Evolutionary conservation across 2,797 vertebrate genomes (phyloP).

Genomic region (Chiroxiphia lanceolata): DNA sequence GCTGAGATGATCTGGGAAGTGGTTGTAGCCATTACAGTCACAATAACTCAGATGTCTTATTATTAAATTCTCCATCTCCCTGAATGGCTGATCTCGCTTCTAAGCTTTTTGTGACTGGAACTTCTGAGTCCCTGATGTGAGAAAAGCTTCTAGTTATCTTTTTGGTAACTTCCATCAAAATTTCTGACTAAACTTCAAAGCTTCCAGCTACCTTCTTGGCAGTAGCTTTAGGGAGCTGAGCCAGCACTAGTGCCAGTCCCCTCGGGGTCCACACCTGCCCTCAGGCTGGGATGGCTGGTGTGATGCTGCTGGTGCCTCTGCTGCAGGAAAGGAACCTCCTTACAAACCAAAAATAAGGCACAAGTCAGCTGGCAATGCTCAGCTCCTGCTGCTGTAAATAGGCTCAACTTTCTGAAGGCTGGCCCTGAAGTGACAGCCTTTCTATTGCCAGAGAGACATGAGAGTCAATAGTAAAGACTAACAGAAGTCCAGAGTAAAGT

Average conservation of each 20-base stretch:
- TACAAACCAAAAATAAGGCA: not conserved
- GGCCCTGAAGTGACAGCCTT: not conserved
- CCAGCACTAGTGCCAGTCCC: not conserved
- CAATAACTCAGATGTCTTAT: not conserved
- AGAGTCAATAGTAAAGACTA: not conserved
- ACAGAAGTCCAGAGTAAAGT: not conserved
- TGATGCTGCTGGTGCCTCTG: not conserved
- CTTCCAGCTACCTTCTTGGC: not conserved
- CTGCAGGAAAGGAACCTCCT: not conserved
- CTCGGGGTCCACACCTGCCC: not conserved
- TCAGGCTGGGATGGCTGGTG: not conserved
- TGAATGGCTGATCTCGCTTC: not conserved
- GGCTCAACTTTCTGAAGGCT: not conserved
- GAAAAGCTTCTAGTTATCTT: not conserved
- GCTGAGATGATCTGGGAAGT: not conserved
- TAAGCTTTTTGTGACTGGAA: not conserved
- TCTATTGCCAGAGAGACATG: not conserved
- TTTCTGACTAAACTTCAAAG: not conserved
- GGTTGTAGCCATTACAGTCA: accelerated
- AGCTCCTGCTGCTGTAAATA: not conserved
- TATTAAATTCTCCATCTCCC: not conserved
- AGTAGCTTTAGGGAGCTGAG: not conserved
- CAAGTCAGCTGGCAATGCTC: not conserved
- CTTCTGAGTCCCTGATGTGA: not conserved
- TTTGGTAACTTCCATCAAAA: not conserved